Conservation (phyloP, 2,113 vertebrate genomes). For the Pampusana beccarii region DNA sequence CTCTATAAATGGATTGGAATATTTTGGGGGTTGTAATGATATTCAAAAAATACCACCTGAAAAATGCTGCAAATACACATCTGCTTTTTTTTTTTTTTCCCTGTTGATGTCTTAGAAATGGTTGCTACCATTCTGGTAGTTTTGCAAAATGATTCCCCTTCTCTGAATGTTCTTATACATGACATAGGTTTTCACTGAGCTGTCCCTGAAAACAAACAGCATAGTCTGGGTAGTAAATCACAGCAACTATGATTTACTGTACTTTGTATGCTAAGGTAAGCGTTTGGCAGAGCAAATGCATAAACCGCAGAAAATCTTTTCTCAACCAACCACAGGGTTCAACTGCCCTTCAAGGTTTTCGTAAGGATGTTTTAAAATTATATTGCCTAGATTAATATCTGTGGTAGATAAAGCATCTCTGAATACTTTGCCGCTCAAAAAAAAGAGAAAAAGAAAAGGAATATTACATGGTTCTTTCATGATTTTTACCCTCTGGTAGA, state of each 20-base stretch:
- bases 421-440: conserved; percentile 42
- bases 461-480: conserved; percentile 68
- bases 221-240: conserved; percentile 60
- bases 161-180: not conserved
- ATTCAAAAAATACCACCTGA: not conserved
- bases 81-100: not conserved
- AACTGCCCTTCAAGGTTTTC: conserved; percentile 59
- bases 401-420: conserved; percentile 60
- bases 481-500: conserved; percentile 37
- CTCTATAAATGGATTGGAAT: not conserved
- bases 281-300: conserved; percentile 71
- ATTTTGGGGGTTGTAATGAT: not conserved
- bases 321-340: conserved; percentile 58
- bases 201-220: conserved; percentile 54
- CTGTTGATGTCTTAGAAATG: not conserved
- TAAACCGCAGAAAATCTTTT: conserved; percentile 64
- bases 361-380: conserved; percentile 64
- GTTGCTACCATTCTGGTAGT: not conserved
- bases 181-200: conserved; percentile 32
- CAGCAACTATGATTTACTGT: conserved; percentile 60
- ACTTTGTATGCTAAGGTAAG: conserved; percentile 72
- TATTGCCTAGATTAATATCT: conserved; percentile 72
- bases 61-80: not conserved
- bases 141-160: not conserved
- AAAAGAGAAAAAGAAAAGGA: not conserved